Evolutionary conservation across 2,113 vertebrate species (phyloP).

Genomic region (Pogona vitticeps): DNA sequence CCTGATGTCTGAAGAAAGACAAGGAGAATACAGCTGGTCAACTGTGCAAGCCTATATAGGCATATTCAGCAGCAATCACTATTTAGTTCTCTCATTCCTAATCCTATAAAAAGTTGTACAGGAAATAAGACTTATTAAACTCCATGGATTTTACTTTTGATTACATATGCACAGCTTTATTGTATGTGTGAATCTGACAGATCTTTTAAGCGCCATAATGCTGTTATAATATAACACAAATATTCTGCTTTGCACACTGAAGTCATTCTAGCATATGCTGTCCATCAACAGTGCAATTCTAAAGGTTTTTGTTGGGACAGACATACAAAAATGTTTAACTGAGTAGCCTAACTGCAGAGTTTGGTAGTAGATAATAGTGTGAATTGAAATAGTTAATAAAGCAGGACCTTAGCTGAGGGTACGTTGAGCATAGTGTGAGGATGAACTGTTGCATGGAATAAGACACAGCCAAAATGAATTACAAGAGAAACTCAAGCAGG

Average conservation of each 20-base stretch:
- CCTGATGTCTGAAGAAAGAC: constrained; percentile 4
- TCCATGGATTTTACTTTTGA: neutral
- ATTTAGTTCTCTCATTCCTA: neutral
- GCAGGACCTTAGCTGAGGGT: neutral
- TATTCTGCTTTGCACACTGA: constrained; percentile 29
- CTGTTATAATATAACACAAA: constrained; percentile 55
- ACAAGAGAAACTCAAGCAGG: neutral
- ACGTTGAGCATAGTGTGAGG: neutral
- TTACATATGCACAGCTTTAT: neutral
- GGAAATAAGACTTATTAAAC: neutral
- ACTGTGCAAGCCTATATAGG: neutral
- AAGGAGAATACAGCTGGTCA: constrained; percentile 25
- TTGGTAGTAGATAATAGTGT: neutral
- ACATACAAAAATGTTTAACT: neutral
- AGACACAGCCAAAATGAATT: neutral
- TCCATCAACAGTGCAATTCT: neutral
- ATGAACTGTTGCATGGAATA: neutral
- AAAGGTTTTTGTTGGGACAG: neutral
- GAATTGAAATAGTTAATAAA: neutral
- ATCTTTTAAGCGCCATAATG: constrained; percentile 42
- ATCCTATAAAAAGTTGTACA: neutral
- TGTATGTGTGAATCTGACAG: constrained; percentile 43
- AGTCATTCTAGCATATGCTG: neutral
- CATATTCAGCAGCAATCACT: neutral
- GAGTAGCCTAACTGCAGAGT: neutral